Base-by-base conservation (phyloP, 2,888 invertebrate genomes). In the Endotricha flammealis region DNA sequence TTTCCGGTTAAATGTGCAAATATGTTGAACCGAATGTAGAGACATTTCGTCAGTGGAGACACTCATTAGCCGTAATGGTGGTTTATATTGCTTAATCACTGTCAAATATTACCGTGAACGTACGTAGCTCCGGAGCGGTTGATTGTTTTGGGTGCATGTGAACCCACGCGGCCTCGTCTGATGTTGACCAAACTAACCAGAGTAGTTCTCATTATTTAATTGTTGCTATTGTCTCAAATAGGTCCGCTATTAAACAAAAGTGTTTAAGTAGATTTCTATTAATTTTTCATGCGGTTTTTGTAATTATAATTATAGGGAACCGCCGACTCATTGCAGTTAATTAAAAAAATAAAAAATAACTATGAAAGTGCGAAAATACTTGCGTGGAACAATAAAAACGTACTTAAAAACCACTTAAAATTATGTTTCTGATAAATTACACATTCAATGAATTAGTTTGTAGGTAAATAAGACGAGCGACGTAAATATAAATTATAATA, bases 141-240 rank as follows among this genome's bases (percentile, higher is more conserved):
- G 29, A 17, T 22, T 29, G 37, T 33, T 38, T 29, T 13, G 25
- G 14, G 29, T 50, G 49, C 64, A 68, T 76, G 79, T 64, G 80
- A 80, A 78, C 64, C 40, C 51, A 46, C 50, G 57, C 69, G 66
- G 69, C 55, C 62, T 64, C 65, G 53, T 59, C 58, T 74, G 67
- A 70, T 69, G 74, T 70, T 73, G 72, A 70, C 69, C 69, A 69
- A 72, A 64, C 66, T 52, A 63, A 61, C 62, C 59, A 60, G 57
- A 62, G 42, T 41, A 55, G 67, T 71, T 83, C 80, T 66, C 82
- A 82, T 82, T 81, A 77, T 74, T 76, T 81, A 83, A 83, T 81
- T 82, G 54, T 57, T 49, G 62, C 83, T 64, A 83, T 85, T 83
- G 83, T 85, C 71, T 74, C 58, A 44, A 34, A 41, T 61, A 57